Evolutionary conservation across 2,113 vertebrate genomes (phyloP).

Genomic region (Actenoides lindsayi): DNA sequence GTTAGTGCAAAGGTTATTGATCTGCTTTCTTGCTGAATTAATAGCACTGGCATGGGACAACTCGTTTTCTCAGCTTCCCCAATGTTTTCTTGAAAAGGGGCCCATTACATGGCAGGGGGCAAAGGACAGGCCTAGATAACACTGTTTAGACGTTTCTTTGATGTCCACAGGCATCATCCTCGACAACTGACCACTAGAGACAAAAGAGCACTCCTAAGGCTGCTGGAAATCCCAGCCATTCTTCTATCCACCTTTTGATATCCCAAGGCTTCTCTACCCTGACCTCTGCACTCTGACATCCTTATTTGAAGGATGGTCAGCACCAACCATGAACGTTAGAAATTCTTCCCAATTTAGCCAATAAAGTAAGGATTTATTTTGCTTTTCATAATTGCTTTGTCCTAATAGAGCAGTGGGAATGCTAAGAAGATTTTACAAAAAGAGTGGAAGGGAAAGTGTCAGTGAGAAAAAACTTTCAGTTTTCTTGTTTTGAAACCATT

Average conservation of each 20-base stretch:
- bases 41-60: constrained; percentile 2
- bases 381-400: constrained; percentile 16
- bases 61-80: constrained; percentile 46
- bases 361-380: constrained; percentile 31
- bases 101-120: constrained; percentile 72
- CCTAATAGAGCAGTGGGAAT: neutral
- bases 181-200: constrained; percentile 66
- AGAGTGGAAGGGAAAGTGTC: neutral
- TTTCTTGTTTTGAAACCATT: neutral
- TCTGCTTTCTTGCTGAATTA: constrained; percentile 28
- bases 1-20: constrained; percentile 49
- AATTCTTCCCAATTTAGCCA: constrained; percentile 55
- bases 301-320: constrained; percentile 55
- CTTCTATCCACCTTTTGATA: constrained; percentile 74
- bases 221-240: constrained; percentile 61
- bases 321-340: constrained; percentile 32
- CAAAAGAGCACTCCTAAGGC: constrained; percentile 74
- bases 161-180: constrained; percentile 78
- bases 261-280: constrained; percentile 48
- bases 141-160: constrained; percentile 84
- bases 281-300: constrained; percentile 75
- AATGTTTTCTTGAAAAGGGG: constrained; percentile 61
- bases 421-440: neutral
- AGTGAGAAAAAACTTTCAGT: neutral
- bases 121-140: constrained; percentile 81